Conservation (phyloP, 2,113 vertebrate species). For the Dromas ardeola region DNA sequence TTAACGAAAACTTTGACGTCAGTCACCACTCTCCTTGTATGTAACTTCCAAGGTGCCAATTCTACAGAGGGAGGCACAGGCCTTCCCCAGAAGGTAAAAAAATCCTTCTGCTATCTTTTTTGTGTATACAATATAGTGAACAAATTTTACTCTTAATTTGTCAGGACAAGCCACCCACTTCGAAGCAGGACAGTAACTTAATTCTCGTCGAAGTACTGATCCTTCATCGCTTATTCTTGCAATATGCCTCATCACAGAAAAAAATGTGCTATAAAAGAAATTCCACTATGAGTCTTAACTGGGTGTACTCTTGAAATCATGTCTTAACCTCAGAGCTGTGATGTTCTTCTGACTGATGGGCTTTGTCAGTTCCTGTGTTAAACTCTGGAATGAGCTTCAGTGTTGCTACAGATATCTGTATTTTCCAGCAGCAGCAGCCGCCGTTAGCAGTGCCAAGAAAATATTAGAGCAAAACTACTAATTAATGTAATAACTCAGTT, state of each 20-base stretch:
- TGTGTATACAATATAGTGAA: background rate
- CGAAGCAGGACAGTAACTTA: background rate
- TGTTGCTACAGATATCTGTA: conserved; percentile 28
- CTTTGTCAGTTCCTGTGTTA: conserved; percentile 52
- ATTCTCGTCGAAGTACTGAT: background rate
- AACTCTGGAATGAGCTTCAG: conserved; percentile 50
- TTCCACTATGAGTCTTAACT: background rate
- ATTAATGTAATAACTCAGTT: conserved; percentile 66
- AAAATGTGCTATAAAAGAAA: background rate
- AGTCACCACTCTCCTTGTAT: conserved; percentile 65
- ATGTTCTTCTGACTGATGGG: conserved; percentile 54
- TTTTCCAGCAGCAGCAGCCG: conserved; percentile 30
- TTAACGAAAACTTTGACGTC: conserved; percentile 85
- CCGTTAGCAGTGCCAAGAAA: conserved; percentile 32
- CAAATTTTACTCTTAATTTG: background rate
- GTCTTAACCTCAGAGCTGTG: conserved; percentile 43
- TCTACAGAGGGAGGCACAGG: background rate
- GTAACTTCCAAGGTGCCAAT: conserved; percentile 55
- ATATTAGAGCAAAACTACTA: conserved; percentile 59
- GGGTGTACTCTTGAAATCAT: background rate
- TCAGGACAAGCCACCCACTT: background rate
- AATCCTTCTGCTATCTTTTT: background rate
- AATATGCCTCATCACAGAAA: background rate
- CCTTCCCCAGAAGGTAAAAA: background rate
- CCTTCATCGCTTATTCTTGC: background rate